Percentiles rank a stretch among this genome's conserved stretches.
Conservation (phyloP, 2,888 invertebrate species). For the Noctua pronuba region DNA sequence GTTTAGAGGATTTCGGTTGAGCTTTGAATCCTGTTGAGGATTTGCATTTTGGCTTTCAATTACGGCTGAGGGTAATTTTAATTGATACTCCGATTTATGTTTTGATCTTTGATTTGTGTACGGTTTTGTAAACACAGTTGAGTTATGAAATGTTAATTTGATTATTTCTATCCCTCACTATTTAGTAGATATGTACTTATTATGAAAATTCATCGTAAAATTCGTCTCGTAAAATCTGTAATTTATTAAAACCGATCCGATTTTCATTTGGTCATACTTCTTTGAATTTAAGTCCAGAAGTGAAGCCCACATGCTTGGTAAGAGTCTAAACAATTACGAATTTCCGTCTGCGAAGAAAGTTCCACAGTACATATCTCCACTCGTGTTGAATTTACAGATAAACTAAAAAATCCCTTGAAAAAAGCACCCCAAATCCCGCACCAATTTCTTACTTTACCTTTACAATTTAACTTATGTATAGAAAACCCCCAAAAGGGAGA, state of each 20-base stretch:
- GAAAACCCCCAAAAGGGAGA: constrained; percentile 63
- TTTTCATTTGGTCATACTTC: not conserved
- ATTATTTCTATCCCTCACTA: not conserved
- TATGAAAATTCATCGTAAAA: no score
- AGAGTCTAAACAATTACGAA: not conserved
- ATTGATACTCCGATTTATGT: constrained; percentile 5
- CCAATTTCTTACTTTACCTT: constrained; percentile 46
- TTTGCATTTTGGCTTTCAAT: constrained; percentile 40
- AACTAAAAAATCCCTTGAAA: constrained; percentile 19
- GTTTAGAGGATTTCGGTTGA: constrained; percentile 42
- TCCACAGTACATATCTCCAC: no score
- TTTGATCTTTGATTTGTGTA: not conserved
- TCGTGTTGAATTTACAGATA: constrained; percentile 44
- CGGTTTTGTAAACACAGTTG: not conserved
- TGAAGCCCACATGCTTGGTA: not conserved
- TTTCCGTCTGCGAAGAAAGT: not conserved
- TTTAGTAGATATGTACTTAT: no score
- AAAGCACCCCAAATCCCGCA: constrained; percentile 21
- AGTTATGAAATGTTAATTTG: not conserved
- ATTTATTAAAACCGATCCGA: not conserved
- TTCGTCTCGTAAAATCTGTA: not conserved
- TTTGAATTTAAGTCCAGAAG: not conserved
- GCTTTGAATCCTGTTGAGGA: constrained; percentile 36
- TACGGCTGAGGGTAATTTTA: constrained; percentile 18
- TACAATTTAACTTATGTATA: constrained; percentile 49